Evolutionary conservation across 2,888 invertebrate species (phyloP).

Genomic region (Panopea generosa): DNA sequence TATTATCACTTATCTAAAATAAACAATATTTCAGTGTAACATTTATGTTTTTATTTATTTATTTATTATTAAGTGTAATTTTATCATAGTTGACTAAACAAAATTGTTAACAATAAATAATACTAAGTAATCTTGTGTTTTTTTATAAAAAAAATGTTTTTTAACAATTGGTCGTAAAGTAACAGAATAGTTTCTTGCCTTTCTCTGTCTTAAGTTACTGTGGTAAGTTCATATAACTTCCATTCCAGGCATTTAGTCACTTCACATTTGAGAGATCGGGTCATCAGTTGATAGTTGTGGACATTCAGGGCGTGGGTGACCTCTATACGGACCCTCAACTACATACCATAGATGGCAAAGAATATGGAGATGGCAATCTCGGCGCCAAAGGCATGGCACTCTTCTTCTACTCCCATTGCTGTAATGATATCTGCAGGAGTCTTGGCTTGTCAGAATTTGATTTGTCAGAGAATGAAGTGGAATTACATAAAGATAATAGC

Average conservation of each 20-base stretch:
- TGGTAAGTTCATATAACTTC: no score
- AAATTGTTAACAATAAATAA: no score
- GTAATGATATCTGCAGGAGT: conserved; percentile 87
- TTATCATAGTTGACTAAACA: no score
- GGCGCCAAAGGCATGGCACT: conserved; percentile 88
- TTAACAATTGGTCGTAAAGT: no score
- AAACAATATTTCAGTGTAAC: no score
- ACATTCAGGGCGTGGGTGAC: conserved; percentile 88
- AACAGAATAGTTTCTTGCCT: no score
- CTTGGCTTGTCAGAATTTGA: conserved; percentile 87
- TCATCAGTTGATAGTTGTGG: conserved; percentile 87
- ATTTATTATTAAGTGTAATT: no score
- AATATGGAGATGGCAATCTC: conserved; percentile 87
- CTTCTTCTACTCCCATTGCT: conserved; percentile 87
- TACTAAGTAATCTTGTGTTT: no score
- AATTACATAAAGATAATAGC: conserved; percentile 64
- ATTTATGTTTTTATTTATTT: no score
- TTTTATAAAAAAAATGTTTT: no score
- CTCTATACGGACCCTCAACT: conserved; percentile 88
- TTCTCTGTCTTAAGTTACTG: no score
- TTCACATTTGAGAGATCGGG: conserved; percentile 88
- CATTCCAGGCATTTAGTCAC: conserved; percentile 87
- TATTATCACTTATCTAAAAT: no score
- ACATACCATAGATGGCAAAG: conserved; percentile 86
- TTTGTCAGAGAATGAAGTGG: conserved; percentile 85